These are phyloP conservation scores for Indicator indicator DNA, from an alignment of 2,113 vertebrate genomes.

Conservation along the genomic window DNA sequence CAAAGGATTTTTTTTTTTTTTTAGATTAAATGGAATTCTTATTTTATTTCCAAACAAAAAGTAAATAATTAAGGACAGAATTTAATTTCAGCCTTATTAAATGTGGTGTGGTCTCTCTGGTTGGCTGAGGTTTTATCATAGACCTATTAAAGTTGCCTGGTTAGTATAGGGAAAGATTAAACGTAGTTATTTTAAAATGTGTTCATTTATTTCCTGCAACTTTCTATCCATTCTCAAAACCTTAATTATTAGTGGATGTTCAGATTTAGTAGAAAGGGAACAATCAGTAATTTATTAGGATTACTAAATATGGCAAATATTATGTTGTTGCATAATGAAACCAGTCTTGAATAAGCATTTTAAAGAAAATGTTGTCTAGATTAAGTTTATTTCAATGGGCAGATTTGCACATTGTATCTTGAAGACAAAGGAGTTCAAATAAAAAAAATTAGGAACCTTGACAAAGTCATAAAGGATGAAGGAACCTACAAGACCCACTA, in stretches of 20 bases:
- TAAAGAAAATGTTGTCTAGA: background rate
- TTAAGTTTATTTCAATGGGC: background rate
- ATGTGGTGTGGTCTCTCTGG: rapidly evolving
- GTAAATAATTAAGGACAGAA: background rate
- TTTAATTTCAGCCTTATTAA: background rate
- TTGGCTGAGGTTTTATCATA: background rate
- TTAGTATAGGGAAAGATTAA: background rate
- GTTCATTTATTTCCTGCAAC: background rate
- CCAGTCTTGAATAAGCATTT: background rate
- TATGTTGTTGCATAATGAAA: background rate
- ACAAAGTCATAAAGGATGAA: background rate
- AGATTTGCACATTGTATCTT: background rate
- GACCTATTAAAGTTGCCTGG: background rate
- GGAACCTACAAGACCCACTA: background rate
- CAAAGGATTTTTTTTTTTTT: background rate
- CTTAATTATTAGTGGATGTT: background rate
- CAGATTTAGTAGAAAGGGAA: background rate
- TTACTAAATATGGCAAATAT: background rate
- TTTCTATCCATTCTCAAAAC: background rate
- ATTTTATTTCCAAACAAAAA: background rate
- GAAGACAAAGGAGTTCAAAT: background rate
- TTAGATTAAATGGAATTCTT: background rate
- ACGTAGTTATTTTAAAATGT: background rate
- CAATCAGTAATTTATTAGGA: background rate
- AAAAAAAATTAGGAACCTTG: background rate